phyloP scores from a whole-genome alignment of 2,113 vertebrate species.

The Paralichthys olivaceus region DNA sequence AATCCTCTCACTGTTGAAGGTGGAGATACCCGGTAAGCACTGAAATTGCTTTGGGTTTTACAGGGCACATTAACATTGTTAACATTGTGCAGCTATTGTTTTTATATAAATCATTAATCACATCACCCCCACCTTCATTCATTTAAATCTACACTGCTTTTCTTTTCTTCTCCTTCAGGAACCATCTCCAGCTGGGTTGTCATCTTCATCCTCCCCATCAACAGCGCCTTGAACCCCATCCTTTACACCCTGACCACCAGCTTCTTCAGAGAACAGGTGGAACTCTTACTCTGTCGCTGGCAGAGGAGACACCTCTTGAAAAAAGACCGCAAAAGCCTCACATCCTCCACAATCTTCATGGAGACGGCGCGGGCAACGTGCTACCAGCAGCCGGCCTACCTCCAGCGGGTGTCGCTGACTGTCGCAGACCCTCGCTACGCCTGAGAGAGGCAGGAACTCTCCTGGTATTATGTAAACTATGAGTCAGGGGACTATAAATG shows the following conservation, averaged over 20 bases:
- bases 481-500: not conserved
- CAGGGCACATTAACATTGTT: no score
- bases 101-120: no score
- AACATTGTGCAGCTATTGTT: not conserved
- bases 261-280: conserved; percentile 88
- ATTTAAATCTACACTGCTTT: not conserved
- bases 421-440: conserved; percentile 72
- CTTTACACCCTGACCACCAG: conserved; percentile 86
- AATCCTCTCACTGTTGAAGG: conserved; percentile 81
- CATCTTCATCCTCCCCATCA: conserved; percentile 87
- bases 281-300: conserved; percentile 81
- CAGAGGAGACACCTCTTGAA: conserved; percentile 73
- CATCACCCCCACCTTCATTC: no score
- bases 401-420: conserved; percentile 70
- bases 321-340: conserved; percentile 79
- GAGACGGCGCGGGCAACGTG: conserved; percentile 54
- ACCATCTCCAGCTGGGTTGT: conserved; percentile 85
- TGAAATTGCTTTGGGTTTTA: not conserved
- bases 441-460: conserved; percentile 41
- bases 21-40: conserved; percentile 83
- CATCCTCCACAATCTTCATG: conserved; percentile 75
- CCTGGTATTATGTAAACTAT: conserved; percentile 7
- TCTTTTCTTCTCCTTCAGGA: conserved; percentile 66
- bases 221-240: conserved; percentile 87
- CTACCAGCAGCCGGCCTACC: conserved; percentile 67